These are phyloP conservation scores for Lithobates pipiens DNA, from an alignment of 2,797 vertebrate genomes.

Conservation along the genomic window DNA sequence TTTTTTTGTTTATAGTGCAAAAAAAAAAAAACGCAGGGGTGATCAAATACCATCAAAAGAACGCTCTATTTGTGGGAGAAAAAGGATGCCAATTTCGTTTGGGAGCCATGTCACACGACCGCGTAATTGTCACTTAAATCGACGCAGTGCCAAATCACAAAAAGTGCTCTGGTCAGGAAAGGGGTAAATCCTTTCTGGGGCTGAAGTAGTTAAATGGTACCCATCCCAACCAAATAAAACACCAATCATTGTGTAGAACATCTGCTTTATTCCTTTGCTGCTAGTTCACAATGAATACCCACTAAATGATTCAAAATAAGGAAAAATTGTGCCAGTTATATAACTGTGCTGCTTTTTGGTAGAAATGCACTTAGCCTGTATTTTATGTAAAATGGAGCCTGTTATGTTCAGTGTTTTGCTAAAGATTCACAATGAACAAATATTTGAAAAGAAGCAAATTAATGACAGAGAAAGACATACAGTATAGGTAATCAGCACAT, in stretches of 20 bases:
- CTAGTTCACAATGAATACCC: neutral
- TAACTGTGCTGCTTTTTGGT: neutral
- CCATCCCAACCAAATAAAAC: no score
- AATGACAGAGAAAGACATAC: slow-evolving; percentile 2
- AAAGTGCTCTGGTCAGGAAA: no score
- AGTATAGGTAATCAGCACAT: slow-evolving; percentile 25
- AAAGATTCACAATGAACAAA: slow-evolving; percentile 23
- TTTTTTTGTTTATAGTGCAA: no score
- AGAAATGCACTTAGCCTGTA: neutral
- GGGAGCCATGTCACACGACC: no score
- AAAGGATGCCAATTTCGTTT: no score
- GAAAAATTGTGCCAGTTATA: neutral
- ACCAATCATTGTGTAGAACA: neutral
- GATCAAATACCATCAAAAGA: no score
- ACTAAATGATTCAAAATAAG: neutral
- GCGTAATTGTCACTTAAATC: no score
- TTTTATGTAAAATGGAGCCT: slow-evolving; percentile 23
- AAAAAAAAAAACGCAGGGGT: no score
- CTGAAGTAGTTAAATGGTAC: no score
- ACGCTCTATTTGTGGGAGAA: no score
- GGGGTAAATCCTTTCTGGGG: no score
- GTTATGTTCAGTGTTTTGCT: slow-evolving; percentile 21
- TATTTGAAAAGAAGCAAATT: slow-evolving; percentile 1
- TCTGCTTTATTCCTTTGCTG: neutral
- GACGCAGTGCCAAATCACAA: no score